Base-by-base conservation (phyloP, 1,140 invertebrate species). In the Mycetomoellerius zeteki region DNA sequence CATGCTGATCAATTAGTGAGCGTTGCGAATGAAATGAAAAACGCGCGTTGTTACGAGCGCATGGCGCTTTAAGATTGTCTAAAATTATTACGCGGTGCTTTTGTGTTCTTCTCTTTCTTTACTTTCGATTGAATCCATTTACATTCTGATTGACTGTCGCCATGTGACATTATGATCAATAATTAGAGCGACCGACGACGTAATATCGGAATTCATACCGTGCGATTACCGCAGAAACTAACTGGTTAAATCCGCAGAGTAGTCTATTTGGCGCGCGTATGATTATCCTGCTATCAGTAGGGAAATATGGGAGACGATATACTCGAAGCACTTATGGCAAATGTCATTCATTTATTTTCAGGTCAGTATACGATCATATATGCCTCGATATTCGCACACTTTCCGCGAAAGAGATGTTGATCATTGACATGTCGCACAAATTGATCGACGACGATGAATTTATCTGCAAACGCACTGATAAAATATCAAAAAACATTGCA, bases 261-360 rank as follows among this genome's bases (percentile, higher is more conserved):
- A 88, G 89, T 84, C 77, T 54, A 90, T 90, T 86, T 71, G 72
- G 27, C 47, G 54, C 75, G 21, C 21, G 62, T 87, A 81, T 86
- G 73, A 90, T 90, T 90, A 90, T 90, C 71, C 64, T 24, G 78
- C 60, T 67, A 81, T 88, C 76, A 85, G 67, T 76, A 69, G 73
- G 30, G 65, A 90, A 50, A 90, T 85, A 81, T 69, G 33, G 10
- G 33, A 81, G 60, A 75, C 54, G 67, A 87, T 85, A 88, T 76
- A 54, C 62, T 85, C 64, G 47, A 67, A 71, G 64, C 52, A 64
- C 80, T 90, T 90, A 88, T 86, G 62, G 60, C 81, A 54, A 69
- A 80, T 77, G 89, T 90, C 86, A 73, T 82, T 88, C 77, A 86
- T 90, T 90, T 90, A 88, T 90, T 90, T 88, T 69, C 89, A 60